Evolutionary conservation across 2,113 vertebrate species (phyloP).

Genomic region (Beaufortia kweichowensis): DNA sequence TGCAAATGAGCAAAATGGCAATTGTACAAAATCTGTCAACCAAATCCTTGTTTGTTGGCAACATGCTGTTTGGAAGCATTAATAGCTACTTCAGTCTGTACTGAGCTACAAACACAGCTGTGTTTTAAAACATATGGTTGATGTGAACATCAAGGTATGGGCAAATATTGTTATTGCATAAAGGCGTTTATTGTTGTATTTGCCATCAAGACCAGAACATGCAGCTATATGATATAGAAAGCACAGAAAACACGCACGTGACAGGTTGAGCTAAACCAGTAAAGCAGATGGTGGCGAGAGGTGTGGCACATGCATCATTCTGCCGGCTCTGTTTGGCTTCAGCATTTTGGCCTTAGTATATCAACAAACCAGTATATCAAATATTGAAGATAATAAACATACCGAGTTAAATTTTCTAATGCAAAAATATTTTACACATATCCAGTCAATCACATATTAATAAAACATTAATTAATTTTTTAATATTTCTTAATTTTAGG

Average conservation of each 20-base stretch:
- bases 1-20: constrained; percentile 6
- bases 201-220: not conserved
- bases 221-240: not conserved
- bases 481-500: too few species aligned
- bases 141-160: not conserved
- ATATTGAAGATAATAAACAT: constrained; percentile 4
- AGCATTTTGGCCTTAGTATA: constrained; percentile 33
- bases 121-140: not conserved
- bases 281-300: constrained; percentile 53
- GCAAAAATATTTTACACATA: too few species aligned
- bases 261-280: constrained; percentile 30
- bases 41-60: not conserved
- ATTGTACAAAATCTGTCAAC: not conserved
- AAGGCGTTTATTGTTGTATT: not conserved
- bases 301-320: constrained; percentile 42
- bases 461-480: too few species aligned
- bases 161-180: not conserved
- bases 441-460: too few species aligned
- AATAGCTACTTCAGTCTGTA: not conserved
- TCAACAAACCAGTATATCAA: constrained; percentile 21
- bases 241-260: not conserved
- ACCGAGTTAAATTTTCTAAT: not conserved
- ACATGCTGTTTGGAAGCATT: not conserved
- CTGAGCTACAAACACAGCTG: not conserved
- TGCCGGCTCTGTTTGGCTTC: constrained; percentile 45